Percentiles rank a stretch among this genome's conserved stretches.
Evolutionary conservation across 2,113 vertebrate species (phyloP).

Genomic region (Euleptes europaea): DNA sequence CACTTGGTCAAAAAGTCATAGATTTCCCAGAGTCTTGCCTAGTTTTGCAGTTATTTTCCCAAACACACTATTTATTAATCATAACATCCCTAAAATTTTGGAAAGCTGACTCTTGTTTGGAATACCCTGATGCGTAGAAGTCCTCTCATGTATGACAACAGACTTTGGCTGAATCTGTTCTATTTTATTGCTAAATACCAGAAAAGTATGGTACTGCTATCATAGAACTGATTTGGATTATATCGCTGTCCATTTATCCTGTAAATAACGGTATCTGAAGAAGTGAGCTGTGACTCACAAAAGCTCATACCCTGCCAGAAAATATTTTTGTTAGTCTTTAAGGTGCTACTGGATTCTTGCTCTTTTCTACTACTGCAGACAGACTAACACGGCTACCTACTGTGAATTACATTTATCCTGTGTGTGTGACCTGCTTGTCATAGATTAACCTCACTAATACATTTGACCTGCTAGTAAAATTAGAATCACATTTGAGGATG

Average conservation of each 20-base stretch:
- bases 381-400: too few species aligned
- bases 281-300: too few species aligned
- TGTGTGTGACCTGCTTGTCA: conserved; percentile 43
- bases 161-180: background rate
- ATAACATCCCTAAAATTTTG: too few species aligned
- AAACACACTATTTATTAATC: background rate
- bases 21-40: background rate
- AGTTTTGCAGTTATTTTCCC: background rate
- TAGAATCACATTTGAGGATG: conserved; percentile 29
- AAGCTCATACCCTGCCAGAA: too few species aligned
- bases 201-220: background rate
- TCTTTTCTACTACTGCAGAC: too few species aligned
- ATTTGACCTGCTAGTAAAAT: conserved; percentile 72
- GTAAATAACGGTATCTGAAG: too few species aligned
- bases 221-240: conserved; percentile 48
- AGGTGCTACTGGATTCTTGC: too few species aligned
- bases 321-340: too few species aligned
- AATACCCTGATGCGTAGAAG: background rate
- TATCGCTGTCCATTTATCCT: conserved; percentile 1
- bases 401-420: conserved; percentile 49
- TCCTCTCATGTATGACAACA: background rate
- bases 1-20: too few species aligned
- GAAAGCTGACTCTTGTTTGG: background rate
- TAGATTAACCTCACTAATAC: conserved; percentile 55
- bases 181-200: background rate